phyloP scores from a whole-genome alignment of 1,140 invertebrate genomes.

The Brachionus calyciflorus region DNA sequence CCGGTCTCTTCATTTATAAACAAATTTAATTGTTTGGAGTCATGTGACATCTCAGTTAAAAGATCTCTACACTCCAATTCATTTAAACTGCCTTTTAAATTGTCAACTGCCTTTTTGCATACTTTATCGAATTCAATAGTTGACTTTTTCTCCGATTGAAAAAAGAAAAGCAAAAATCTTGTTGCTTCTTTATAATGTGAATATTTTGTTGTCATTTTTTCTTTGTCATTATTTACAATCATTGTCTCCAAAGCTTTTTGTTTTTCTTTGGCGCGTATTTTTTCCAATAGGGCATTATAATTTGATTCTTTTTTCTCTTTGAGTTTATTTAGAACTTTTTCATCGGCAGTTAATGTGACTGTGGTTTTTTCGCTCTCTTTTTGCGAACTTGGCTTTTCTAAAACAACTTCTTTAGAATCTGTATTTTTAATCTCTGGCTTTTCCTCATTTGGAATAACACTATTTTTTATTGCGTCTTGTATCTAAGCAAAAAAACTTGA shows the following conservation, averaged over 20 bases:
- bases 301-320: constrained; percentile 42
- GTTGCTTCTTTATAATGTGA: neutral
- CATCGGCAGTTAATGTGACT: neutral
- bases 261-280: constrained; percentile 38
- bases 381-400: neutral
- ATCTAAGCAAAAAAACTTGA: neutral
- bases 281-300: constrained; percentile 31
- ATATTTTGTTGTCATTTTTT: constrained; percentile 15
- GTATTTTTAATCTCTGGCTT: neutral
- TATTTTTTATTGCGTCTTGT: constrained; percentile 37
- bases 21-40: constrained; percentile 4
- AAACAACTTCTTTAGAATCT: neutral
- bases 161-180: constrained; percentile 30
- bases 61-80: constrained; percentile 18
- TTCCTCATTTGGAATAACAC: neutral
- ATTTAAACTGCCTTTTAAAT: neutral
- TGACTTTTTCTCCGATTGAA: constrained; percentile 45
- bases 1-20: neutral
- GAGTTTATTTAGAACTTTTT: constrained; percentile 20
- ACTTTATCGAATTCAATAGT: constrained; percentile 43
- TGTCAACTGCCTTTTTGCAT: constrained; percentile 7
- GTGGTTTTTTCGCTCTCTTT: neutral
- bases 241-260: constrained; percentile 33
- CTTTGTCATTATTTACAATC: constrained; percentile 34
- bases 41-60: neutral